Percentiles rank a stretch among this genome's conserved stretches.
phyloP scores from a whole-genome alignment of 64 coral and sea anemone species.

The Astreopora myriophthalma region DNA sequence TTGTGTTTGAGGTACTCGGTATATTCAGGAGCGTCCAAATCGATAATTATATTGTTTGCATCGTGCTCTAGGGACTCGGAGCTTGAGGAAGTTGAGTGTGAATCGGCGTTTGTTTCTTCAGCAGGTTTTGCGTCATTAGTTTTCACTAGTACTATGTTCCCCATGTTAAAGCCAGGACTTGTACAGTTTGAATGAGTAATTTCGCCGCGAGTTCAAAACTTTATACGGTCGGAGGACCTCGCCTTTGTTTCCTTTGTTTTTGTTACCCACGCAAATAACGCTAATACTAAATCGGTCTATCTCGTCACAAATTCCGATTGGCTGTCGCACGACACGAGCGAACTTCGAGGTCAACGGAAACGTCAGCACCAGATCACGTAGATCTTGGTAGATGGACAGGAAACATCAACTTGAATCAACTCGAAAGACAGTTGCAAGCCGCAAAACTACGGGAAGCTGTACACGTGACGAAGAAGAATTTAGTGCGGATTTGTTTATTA shows the following conservation, averaged over 20 bases:
- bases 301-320: not conserved
- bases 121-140: not conserved
- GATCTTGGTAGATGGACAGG: not conserved
- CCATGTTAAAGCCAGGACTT: not conserved
- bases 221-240: not conserved
- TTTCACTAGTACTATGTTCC: not conserved
- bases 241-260: conserved; percentile 25
- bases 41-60: not conserved
- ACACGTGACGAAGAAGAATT: not conserved
- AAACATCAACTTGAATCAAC: not conserved
- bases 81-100: not conserved
- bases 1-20: conserved; percentile 1
- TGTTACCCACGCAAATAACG: not conserved
- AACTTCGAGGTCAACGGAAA: conserved; percentile 2
- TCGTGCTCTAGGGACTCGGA: not conserved
- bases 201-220: not conserved
- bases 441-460: too few species aligned
- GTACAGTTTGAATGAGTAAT: not conserved
- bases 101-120: not conserved
- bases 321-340: not conserved
- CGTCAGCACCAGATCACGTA: not conserved
- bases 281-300: not conserved
- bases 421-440: not conserved
- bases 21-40: conserved; percentile 32
- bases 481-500: not conserved